phyloP scores from a whole-genome alignment of 1,140 invertebrate species.

The Cephus cinctus region DNA sequence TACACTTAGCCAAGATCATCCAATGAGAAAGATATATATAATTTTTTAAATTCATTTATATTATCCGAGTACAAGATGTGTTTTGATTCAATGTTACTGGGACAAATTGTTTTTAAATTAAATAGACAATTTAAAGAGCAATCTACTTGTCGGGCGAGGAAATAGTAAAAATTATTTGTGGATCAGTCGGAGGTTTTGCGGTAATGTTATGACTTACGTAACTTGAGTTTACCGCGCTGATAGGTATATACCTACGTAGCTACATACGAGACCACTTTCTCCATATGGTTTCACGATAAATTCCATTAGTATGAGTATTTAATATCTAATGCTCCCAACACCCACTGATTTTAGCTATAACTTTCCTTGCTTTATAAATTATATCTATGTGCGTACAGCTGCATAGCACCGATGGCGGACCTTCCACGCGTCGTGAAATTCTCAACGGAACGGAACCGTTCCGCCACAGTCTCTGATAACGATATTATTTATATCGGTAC shows the following conservation, averaged over 20 bases:
- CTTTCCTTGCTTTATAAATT: neutral
- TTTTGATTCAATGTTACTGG: too few relatives aligned
- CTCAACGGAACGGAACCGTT: neutral
- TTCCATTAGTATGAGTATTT: neutral
- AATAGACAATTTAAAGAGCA: too few relatives aligned
- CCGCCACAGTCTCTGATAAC: neutral
- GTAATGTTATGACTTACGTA: constrained; percentile 28
- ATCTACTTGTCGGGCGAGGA: too few relatives aligned
- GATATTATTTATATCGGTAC: too few relatives aligned
- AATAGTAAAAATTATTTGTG: constrained; percentile 15
- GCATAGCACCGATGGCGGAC: neutral
- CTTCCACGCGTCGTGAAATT: neutral
- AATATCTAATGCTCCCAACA: neutral
- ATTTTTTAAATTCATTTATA: too few relatives aligned
- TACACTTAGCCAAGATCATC: too few relatives aligned
- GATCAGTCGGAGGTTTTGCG: constrained; percentile 23
- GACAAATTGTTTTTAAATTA: too few relatives aligned
- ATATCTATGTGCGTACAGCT: neutral
- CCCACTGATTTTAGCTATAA: neutral
- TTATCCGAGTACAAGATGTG: too few relatives aligned
- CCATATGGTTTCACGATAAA: constrained; percentile 32
- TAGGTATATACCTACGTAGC: constrained; percentile 24
- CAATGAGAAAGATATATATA: too few relatives aligned
- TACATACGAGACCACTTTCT: constrained; percentile 29
- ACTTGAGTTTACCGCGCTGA: constrained; percentile 25